Percentiles rank a stretch among this genome's conserved stretches.
Conservation (phyloP, 1,140 invertebrate genomes). For the Octopus sinensis region DNA sequence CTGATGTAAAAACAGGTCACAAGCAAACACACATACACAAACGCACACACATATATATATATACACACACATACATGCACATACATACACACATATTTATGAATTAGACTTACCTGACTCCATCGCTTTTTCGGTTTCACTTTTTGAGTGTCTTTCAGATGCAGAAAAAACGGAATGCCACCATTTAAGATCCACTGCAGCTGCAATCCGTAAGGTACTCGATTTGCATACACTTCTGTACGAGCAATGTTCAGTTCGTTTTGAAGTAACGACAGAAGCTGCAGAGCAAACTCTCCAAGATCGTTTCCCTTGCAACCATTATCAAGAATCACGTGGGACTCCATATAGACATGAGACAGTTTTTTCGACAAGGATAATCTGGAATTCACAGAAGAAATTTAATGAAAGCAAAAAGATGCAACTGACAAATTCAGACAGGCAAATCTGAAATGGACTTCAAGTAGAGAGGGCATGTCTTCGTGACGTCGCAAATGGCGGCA, state of each 20-base stretch:
- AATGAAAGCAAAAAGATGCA: no score
- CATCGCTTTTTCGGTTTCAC: slow-evolving; percentile 48
- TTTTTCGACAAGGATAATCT: slow-evolving; percentile 28
- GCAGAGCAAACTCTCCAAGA: slow-evolving; percentile 37
- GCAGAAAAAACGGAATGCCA: slow-evolving; percentile 41
- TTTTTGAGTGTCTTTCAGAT: slow-evolving; percentile 41
- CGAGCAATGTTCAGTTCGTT: slow-evolving; percentile 29
- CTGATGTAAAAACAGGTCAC: no score
- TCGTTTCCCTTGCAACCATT: slow-evolving; percentile 33
- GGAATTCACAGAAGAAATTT: neutral
- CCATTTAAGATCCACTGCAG: slow-evolving; percentile 29
- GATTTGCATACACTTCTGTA: slow-evolving; percentile 20
- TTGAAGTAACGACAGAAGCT: slow-evolving; percentile 35
- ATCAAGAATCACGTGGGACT: slow-evolving; percentile 47
- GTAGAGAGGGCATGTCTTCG: no score
- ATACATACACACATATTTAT: neutral
- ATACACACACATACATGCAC: neutral
- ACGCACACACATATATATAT: no score
- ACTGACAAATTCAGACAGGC: no score
- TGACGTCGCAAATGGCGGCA: no score
- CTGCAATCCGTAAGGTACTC: slow-evolving; percentile 43
- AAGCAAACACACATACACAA: no score
- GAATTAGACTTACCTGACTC: slow-evolving; percentile 34
- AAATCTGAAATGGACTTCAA: no score
- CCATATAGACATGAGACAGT: slow-evolving; percentile 28